These are phyloP conservation scores for Enteromius thamalakanensis DNA, from an alignment of 2,797 vertebrate genomes.

Conservation along the genomic window DNA sequence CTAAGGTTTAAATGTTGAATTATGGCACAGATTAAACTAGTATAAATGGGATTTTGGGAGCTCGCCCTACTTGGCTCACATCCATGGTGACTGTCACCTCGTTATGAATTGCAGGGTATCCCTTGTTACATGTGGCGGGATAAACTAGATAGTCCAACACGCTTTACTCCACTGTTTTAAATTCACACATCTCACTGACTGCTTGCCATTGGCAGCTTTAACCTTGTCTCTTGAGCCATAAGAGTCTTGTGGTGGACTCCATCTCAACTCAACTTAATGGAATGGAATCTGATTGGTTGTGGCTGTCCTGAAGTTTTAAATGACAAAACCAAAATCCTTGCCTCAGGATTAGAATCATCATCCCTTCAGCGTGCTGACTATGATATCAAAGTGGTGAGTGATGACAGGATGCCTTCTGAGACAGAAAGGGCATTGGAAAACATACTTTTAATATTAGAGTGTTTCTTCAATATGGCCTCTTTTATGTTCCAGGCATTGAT, in stretches of 20 bases:
- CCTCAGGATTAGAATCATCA: conserved; percentile 37
- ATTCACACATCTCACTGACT: conserved; percentile 25
- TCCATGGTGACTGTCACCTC: conserved; percentile 3
- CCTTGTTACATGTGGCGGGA: conserved; percentile 1
- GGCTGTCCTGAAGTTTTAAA: conserved; percentile 35
- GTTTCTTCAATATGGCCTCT: neutral
- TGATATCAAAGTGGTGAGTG: conserved; percentile 30
- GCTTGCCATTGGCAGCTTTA: conserved; percentile 21
- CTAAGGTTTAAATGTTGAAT: conserved; percentile 35
- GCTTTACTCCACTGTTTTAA: neutral
- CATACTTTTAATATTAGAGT: conserved; percentile 19
- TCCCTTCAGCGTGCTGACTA: conserved; percentile 27
- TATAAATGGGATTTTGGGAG: conserved; percentile 32
- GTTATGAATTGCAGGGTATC: conserved; percentile 16
- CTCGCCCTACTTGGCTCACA: conserved; percentile 11
- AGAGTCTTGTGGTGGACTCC: conserved; percentile 3
- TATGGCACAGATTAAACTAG: conserved; percentile 33
- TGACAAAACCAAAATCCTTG: conserved; percentile 25
- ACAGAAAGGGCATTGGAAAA: conserved; percentile 30
- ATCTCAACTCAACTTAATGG: conserved; percentile 14
- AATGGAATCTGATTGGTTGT: conserved; percentile 35
- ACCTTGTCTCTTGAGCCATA: conserved; percentile 14
- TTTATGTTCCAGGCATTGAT: conserved; percentile 10
- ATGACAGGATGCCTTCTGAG: conserved; percentile 23
- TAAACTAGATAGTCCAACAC: conserved; percentile 4